These are phyloP conservation scores for Xestobium rufovillosum DNA, from an alignment of 2,888 invertebrate genomes.

Conservation along the genomic window DNA sequence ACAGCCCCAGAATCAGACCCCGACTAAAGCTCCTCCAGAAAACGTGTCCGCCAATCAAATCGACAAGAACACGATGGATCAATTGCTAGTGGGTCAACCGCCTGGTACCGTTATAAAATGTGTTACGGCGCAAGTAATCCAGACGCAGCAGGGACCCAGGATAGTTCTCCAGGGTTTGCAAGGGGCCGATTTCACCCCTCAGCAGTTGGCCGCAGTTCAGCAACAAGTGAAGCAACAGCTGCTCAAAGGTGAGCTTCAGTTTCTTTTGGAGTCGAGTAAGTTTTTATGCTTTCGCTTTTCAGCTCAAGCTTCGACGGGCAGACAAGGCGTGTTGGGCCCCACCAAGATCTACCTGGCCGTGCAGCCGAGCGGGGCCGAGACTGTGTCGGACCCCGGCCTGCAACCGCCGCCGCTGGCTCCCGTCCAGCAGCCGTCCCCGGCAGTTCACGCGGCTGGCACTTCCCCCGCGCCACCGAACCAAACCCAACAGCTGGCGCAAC, in stretches of 20 bases:
- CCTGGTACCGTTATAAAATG: conserved; percentile 81
- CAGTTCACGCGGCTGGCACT: background rate
- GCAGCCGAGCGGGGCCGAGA: conserved; percentile 54
- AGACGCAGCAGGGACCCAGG: conserved; percentile 75
- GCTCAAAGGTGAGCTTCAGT: conserved; percentile 58
- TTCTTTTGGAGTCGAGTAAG: conserved; percentile 10
- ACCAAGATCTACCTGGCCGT: conserved; percentile 81
- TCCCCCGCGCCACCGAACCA: background rate
- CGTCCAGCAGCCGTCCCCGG: conserved; percentile 40
- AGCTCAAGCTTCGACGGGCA: conserved; percentile 83
- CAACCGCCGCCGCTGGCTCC: conserved; percentile 50
- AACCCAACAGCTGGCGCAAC: conserved; percentile 10
- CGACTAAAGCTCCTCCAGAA: conserved; percentile 17
- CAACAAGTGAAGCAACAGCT: conserved; percentile 86
- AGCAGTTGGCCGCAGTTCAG: conserved; percentile 74
- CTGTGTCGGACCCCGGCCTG: conserved; percentile 20
- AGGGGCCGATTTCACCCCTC: conserved; percentile 73
- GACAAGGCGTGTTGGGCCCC: conserved; percentile 76
- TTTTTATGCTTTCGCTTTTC: conserved; percentile 28
- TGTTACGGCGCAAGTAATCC: conserved; percentile 80
- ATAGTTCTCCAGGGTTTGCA: conserved; percentile 80
- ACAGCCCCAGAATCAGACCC: conserved; percentile 9
- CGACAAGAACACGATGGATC: conserved; percentile 55
- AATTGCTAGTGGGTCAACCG: conserved; percentile 69
- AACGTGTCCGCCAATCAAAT: conserved; percentile 25